Evolutionary conservation across 2,888 invertebrate species (phyloP).

Genomic region (Perizoma flavofasciatum): DNA sequence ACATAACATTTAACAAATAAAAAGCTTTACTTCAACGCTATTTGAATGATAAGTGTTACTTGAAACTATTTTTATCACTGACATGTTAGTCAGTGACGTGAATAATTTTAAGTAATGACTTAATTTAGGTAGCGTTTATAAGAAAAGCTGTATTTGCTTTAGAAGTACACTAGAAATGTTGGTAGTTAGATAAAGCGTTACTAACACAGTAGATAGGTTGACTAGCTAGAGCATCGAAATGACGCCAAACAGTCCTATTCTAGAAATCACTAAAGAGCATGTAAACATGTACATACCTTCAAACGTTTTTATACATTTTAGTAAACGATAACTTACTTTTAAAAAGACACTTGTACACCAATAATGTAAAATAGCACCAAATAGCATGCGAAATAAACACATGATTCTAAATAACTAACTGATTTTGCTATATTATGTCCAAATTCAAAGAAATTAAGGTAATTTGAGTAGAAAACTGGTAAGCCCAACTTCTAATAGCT

Average conservation of each 20-base stretch:
- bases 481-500: background rate
- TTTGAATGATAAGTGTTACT: too few relatives aligned
- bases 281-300: slow-evolving; percentile 13
- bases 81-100: too few relatives aligned
- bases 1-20: slow-evolving; percentile 30
- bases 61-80: too few relatives aligned
- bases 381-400: slow-evolving; percentile 31
- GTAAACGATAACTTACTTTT: background rate
- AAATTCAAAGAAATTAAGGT: background rate
- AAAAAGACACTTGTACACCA: slow-evolving; percentile 11
- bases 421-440: background rate
- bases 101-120: too few relatives aligned
- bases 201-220: slow-evolving; percentile 24
- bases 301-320: background rate
- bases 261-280: slow-evolving; percentile 37
- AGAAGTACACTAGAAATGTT: slow-evolving; percentile 26
- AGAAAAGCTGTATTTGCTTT: slow-evolving; percentile 28
- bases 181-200: slow-evolving; percentile 19
- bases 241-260: slow-evolving; percentile 10
- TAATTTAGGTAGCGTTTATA: too few relatives aligned
- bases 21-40: too few relatives aligned
- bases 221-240: slow-evolving; percentile 14
- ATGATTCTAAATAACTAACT: slow-evolving; percentile 8
- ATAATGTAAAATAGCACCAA: slow-evolving; percentile 8
- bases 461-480: background rate